Base-by-base conservation (phyloP, 2,888 invertebrate species). In the Rhorus exstirpatorius region DNA sequence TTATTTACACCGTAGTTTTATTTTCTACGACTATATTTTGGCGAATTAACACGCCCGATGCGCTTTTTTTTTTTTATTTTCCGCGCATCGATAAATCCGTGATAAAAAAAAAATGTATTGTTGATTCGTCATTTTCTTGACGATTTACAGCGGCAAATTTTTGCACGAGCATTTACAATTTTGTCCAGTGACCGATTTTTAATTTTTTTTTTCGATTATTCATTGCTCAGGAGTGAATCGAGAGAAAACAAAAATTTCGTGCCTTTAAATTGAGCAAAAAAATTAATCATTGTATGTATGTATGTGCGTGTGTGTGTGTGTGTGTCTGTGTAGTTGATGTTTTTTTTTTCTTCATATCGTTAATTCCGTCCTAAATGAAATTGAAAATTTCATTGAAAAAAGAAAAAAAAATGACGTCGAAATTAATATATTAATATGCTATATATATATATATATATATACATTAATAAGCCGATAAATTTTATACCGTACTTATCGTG, bases 351-450 rank as follows among this genome's bases (percentile, higher is more conserved):
- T 70, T 63, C 74, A 63, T 78, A 81, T 75, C 71, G 19, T 71
- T 24, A 65, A 67, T 31, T 84, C 84, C 84, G 84, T 84, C 84
- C 83, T 75, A 46, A 83, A 81, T 81, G 74, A 83, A 77, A 75
- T 74, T 75, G 7, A 3, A 76, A 71, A 80, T 80, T 80, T 80
- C 80, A 71, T 76, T 70, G 58, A 46, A 55, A 72, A 63, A 65
- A 72, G 53, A 65, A 12, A 49, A 53, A 61, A 60, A 17, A 51
- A 63, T 21, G 21, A 65, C 49, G 51, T 77, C 68, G 35, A 51
- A 24, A 71, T 76, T 78, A 70, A 81, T 55, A 75, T 49, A 77
- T 49, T 44, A n/a, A n/a, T n/a, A n/a, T n/a, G n/a, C n/a, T n/a
- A n/a, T n/a, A n/a, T n/a, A n/a, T n/a, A n/a, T n/a, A n/a, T n/a